phyloP scores from a whole-genome alignment of 2,888 invertebrate species.

The Taphrorychus bicolor region DNA sequence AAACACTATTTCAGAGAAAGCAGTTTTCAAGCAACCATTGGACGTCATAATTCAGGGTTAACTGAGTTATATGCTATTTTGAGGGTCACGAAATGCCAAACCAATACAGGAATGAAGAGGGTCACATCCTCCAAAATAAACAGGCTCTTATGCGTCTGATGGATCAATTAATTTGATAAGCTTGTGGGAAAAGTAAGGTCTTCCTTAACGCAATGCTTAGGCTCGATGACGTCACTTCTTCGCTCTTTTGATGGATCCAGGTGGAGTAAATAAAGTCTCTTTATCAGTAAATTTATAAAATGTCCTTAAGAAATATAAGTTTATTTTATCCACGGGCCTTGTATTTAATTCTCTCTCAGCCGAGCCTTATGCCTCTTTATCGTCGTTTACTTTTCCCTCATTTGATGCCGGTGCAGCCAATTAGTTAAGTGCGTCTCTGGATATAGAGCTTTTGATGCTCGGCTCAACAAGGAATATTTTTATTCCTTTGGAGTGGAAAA shows the following conservation, averaged over 20 bases:
- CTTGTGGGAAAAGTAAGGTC: conserved; percentile 13
- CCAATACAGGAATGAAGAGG: too few species aligned
- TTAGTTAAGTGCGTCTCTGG: conserved; percentile 41
- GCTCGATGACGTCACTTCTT: neutral
- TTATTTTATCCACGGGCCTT: conserved; percentile 1
- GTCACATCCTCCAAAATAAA: conserved; percentile 29
- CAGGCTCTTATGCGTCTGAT: conserved; percentile 23
- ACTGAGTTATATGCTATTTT: conserved; percentile 30
- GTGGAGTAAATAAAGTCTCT: neutral
- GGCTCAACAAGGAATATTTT: conserved; percentile 56
- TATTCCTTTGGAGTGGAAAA: conserved; percentile 56
- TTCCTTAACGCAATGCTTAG: neutral
- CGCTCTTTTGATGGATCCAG: neutral
- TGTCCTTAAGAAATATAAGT: conserved; percentile 10
- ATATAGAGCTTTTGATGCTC: conserved; percentile 52
- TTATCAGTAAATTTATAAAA: neutral
- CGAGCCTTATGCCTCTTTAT: conserved; percentile 12
- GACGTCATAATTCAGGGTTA: conserved; percentile 25
- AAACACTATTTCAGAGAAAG: conserved; percentile 1
- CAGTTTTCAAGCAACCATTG: neutral
- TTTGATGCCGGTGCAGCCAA: conserved; percentile 25
- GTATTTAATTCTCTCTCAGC: conserved; percentile 4
- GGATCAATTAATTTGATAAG: conserved; percentile 35
- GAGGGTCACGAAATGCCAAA: conserved; percentile 30
- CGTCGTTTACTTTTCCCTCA: conserved; percentile 34